phyloP scores from a whole-genome alignment of 2,113 vertebrate species.

The Empidonax alnorum region DNA sequence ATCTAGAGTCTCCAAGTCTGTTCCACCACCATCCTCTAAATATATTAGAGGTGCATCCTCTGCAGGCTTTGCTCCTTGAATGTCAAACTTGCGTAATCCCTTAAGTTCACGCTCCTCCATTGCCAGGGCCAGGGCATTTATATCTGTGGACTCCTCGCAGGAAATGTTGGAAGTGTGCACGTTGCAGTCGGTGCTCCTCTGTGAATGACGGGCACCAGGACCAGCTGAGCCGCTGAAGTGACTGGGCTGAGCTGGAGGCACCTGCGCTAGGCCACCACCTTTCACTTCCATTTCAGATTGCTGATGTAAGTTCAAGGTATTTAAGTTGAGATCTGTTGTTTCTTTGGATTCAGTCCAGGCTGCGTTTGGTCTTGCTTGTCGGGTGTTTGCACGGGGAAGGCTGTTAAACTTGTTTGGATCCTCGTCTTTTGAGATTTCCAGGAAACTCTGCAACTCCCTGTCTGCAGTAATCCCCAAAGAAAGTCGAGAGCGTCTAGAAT shows the following conservation, averaged over 20 bases:
- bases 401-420: constrained; percentile 85
- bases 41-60: constrained; percentile 67
- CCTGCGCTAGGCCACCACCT: background rate
- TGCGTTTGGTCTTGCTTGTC: constrained; percentile 63
- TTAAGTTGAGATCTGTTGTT: constrained; percentile 69
- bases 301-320: constrained; percentile 47
- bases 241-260: background rate
- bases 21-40: constrained; percentile 63
- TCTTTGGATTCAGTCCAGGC: constrained; percentile 79
- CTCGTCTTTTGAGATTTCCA: constrained; percentile 81
- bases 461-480: constrained; percentile 82
- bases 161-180: constrained; percentile 19
- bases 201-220: background rate
- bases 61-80: constrained; percentile 73
- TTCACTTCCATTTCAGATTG: background rate
- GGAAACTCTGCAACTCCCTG: constrained; percentile 85
- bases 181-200: background rate
- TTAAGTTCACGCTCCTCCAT: constrained; percentile 83
- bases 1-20: constrained; percentile 67
- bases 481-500: constrained; percentile 87
- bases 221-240: background rate
- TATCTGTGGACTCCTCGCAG: constrained; percentile 34
- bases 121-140: constrained; percentile 78
- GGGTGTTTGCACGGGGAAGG: constrained; percentile 81
- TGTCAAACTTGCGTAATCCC: constrained; percentile 81